These are phyloP conservation scores for Chrysocyon brachyurus DNA, from an alignment of 2,797 vertebrate genomes.

Conservation along the genomic window DNA sequence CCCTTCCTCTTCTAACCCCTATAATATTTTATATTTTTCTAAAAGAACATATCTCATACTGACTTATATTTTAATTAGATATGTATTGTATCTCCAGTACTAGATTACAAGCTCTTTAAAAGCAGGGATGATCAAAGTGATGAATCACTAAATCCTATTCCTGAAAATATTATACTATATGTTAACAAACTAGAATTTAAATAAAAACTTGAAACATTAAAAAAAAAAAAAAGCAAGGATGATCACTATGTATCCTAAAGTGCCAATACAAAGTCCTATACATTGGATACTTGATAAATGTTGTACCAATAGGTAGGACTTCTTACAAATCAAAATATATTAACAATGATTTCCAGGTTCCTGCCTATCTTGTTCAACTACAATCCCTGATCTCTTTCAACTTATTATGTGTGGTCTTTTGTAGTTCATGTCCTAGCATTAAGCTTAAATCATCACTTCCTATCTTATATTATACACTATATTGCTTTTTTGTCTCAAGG, in stretches of 20 bases:
- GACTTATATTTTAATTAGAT: neutral
- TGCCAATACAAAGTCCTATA: neutral
- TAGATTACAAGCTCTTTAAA: slow-evolving; percentile 31
- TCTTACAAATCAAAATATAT: slow-evolving; percentile 22
- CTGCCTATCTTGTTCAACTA: neutral
- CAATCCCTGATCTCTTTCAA: neutral
- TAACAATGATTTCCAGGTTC: neutral
- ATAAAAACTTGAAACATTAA: neutral
- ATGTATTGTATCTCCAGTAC: neutral
- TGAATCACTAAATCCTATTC: neutral
- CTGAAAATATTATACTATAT: neutral
- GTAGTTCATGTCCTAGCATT: neutral
- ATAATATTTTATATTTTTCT: neutral
- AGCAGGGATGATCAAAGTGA: neutral
- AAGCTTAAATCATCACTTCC: slow-evolving; percentile 32
- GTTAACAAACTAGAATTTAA: neutral
- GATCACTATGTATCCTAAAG: neutral
- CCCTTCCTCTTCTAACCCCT: neutral
- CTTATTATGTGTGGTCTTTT: neutral
- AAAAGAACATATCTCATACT: neutral
- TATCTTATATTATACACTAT: neutral
- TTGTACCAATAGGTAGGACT: neutral
- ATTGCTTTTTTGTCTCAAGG: slow-evolving; percentile 53
- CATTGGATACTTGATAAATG: neutral
- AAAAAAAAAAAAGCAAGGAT: neutral